Evolutionary conservation across 2,888 invertebrate species (phyloP).

Genomic region (Thereva unica): DNA sequence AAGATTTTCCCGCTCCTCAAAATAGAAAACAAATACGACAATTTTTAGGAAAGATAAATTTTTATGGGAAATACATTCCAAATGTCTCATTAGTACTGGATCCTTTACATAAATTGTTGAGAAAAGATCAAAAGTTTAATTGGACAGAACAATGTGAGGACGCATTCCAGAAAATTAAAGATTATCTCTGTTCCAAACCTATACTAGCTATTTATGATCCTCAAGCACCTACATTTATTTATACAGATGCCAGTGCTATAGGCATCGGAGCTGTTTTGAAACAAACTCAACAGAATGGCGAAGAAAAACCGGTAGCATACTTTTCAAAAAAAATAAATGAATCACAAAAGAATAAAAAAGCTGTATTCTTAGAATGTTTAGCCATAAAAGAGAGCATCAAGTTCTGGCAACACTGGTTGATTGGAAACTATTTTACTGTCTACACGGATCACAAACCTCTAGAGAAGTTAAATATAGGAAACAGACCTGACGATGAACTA

Average conservation of each 20-base stretch:
- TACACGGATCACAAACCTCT: too few relatives aligned
- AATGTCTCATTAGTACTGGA: slow-evolving; percentile 39
- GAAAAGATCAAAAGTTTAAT: slow-evolving; percentile 36
- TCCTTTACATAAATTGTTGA: slow-evolving; percentile 38
- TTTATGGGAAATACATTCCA: slow-evolving; percentile 41
- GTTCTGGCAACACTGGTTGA: too few relatives aligned
- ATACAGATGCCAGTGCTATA: slow-evolving; percentile 40
- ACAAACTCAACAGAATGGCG: slow-evolving; percentile 38
- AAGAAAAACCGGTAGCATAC: slow-evolving; percentile 28
- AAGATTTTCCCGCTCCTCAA: background rate
- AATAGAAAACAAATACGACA: slow-evolving; percentile 13
- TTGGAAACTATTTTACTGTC: too few relatives aligned
- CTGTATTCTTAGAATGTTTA: too few relatives aligned
- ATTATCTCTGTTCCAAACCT: slow-evolving; percentile 39
- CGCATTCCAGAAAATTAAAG: slow-evolving; percentile 37
- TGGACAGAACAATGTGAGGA: slow-evolving; percentile 33
- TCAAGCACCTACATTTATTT: slow-evolving; percentile 33
- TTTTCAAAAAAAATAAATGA: slow-evolving; percentile 42
- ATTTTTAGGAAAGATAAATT: slow-evolving; percentile 16
- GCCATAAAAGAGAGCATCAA: too few relatives aligned
- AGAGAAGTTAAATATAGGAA: too few relatives aligned
- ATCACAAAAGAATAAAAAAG: slow-evolving; percentile 40
- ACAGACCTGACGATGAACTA: too few relatives aligned
- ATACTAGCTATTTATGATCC: slow-evolving; percentile 41
- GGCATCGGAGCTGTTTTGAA: slow-evolving; percentile 42